Percentiles rank a stretch among this genome's conserved stretches.
phyloP scores from a whole-genome alignment of 2,888 invertebrate genomes.

The Diachrysia chrysitis region DNA sequence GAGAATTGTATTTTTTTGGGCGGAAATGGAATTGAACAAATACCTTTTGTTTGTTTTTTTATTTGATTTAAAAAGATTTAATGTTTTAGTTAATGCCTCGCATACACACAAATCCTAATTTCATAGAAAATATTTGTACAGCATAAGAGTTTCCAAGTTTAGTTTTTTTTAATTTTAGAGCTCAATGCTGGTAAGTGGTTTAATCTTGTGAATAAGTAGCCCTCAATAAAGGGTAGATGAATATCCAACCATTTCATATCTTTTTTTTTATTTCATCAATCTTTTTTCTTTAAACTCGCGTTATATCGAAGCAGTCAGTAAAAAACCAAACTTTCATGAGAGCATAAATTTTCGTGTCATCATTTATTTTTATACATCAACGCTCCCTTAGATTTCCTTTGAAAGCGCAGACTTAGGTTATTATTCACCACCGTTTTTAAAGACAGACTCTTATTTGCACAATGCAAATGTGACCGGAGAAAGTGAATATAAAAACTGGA shows the following conservation, averaged over 20 bases:
- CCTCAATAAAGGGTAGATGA: no score
- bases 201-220: no score
- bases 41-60: no score
- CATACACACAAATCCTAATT: no score
- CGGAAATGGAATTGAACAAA: no score
- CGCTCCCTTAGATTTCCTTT: slow-evolving; percentile 39
- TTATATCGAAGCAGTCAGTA: slow-evolving; percentile 13
- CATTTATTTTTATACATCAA: slow-evolving; percentile 43
- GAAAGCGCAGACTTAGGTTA: slow-evolving; percentile 48
- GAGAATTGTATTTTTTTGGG: neutral
- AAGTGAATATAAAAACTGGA: slow-evolving; percentile 73
- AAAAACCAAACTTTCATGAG: slow-evolving; percentile 28
- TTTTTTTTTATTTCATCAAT: no score
- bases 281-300: slow-evolving; percentile 13
- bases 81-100: no score
- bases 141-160: no score
- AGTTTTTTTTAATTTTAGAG: no score
- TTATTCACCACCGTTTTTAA: slow-evolving; percentile 66
- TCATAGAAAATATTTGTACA: neutral
- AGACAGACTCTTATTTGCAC: slow-evolving; percentile 72
- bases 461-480: slow-evolving; percentile 76
- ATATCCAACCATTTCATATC: no score
- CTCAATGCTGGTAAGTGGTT: no score
- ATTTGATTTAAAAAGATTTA: no score
- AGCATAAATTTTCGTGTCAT: slow-evolving; percentile 30